Evolutionary conservation across 2,888 invertebrate genomes (phyloP).

Genomic region (Chrysina gloriosa): DNA sequence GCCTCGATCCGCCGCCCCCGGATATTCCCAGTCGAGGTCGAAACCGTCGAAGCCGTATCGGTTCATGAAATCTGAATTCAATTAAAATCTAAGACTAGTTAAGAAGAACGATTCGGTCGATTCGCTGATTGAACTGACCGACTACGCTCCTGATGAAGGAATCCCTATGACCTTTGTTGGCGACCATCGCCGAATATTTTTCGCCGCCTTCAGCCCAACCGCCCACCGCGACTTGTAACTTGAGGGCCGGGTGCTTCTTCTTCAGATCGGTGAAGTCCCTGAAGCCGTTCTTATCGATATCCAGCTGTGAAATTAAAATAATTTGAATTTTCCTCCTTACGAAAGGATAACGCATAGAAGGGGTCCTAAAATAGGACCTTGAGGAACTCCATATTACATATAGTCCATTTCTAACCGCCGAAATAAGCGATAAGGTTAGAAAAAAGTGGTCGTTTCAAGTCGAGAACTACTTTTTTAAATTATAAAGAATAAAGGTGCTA

Average conservation of each 20-base stretch:
- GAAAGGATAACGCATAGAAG: neutral
- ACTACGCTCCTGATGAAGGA: slow-evolving; percentile 82
- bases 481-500: no score
- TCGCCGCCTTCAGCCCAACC: slow-evolving; percentile 93
- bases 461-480: no score
- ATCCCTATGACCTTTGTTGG: slow-evolving; percentile 74
- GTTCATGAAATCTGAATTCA: slow-evolving; percentile 86
- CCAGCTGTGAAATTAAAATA: slow-evolving; percentile 67
- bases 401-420: no score
- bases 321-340: no score
- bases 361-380: neutral
- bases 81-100: slow-evolving; percentile 1
- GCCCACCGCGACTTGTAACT: slow-evolving; percentile 85
- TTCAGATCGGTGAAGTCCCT: slow-evolving; percentile 81
- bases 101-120: neutral
- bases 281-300: slow-evolving; percentile 81
- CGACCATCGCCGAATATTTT: slow-evolving; percentile 87
- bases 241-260: slow-evolving; percentile 76
- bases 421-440: no score
- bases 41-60: slow-evolving; percentile 89
- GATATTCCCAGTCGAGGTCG: slow-evolving; percentile 97
- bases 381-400: no score
- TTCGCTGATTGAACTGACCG: slow-evolving; percentile 63
- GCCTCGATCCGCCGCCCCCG: slow-evolving; percentile 88
- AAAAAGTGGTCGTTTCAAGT: no score